Conservation (phyloP, 2,113 vertebrate species). For the Nerophis ophidion region DNA sequence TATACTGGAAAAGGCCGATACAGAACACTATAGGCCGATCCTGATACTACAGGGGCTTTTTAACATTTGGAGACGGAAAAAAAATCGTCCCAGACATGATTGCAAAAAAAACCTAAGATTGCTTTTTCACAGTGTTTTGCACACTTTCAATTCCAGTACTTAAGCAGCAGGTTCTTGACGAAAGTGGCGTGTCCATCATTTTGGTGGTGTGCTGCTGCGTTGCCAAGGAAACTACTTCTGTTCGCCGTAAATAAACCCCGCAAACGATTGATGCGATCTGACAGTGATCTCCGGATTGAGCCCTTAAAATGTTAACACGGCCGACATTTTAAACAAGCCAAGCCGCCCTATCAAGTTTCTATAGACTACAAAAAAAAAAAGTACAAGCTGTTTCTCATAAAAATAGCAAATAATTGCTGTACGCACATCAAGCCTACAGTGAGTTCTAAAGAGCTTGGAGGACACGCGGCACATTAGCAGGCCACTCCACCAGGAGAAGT, state of each 20-base stretch:
- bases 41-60: constrained; percentile 54
- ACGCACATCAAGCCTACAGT: no score
- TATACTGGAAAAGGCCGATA: constrained; percentile 42
- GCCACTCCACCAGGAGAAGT: no score
- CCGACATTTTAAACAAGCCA: constrained; percentile 26
- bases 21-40: constrained; percentile 44
- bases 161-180: constrained; percentile 42
- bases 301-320: constrained; percentile 20
- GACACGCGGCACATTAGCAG: no score
- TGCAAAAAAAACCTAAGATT: constrained; percentile 58
- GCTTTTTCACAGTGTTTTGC: constrained; percentile 64
- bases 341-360: constrained; percentile 13
- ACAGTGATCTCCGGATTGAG: constrained; percentile 42
- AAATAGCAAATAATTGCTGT: no score
- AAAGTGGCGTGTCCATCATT: constrained; percentile 55
- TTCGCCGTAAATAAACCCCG: constrained; percentile 38
- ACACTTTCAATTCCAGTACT: constrained; percentile 59
- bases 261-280: constrained; percentile 40
- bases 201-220: constrained; percentile 46
- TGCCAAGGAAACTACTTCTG: constrained; percentile 53
- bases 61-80: constrained; percentile 52
- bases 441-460: no score
- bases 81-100: constrained; percentile 60
- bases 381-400: no score
- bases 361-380: not conserved